A percentile compares a stretch with the other conserved stretches of the same genome.
phyloP scores from a whole-genome alignment of 2,113 vertebrate species.

The Thalassoma bifasciatum region DNA sequence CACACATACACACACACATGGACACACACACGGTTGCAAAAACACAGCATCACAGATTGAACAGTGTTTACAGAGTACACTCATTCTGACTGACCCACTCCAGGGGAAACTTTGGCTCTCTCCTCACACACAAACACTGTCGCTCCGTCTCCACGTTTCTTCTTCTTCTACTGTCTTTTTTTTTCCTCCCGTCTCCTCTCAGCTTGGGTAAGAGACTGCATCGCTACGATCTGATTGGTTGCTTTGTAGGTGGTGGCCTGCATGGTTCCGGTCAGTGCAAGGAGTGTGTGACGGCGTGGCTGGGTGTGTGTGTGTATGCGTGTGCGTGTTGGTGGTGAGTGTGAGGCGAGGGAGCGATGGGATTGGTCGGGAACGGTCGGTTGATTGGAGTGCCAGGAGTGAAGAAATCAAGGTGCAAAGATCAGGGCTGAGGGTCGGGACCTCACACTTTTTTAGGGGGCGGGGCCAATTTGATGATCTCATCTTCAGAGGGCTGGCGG shows the following conservation, averaged over 20 bases:
- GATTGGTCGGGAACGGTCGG: slow-evolving; percentile 44
- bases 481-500: slow-evolving; percentile 95
- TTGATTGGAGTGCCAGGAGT: slow-evolving; percentile 66
- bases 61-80: slow-evolving; percentile 46
- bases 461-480: slow-evolving; percentile 95
- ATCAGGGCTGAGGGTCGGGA: slow-evolving; percentile 40
- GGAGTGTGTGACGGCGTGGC: slow-evolving; percentile 6
- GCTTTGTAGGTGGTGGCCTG: slow-evolving; percentile 44
- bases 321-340: neutral
- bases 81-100: slow-evolving; percentile 55
- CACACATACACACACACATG: slow-evolving; percentile 20
- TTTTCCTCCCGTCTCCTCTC: slow-evolving; percentile 17
- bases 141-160: slow-evolving; percentile 39
- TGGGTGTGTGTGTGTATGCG: slow-evolving; percentile 16
- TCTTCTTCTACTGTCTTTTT: slow-evolving; percentile 56
- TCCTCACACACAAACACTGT: slow-evolving; percentile 38
- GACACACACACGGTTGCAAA: slow-evolving; percentile 23
- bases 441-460: slow-evolving; percentile 94
- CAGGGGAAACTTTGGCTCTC: slow-evolving; percentile 32
- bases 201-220: slow-evolving; percentile 35
- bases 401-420: slow-evolving; percentile 71
- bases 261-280: slow-evolving; percentile 37
- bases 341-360: slow-evolving; percentile 5
- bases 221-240: slow-evolving; percentile 74
- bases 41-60: slow-evolving; percentile 59